A percentile compares a stretch with the other conserved stretches of the same genome.
Evolutionary conservation across 2,797 vertebrate genomes (phyloP).

Genomic region (Linurgus olivaceus): DNA sequence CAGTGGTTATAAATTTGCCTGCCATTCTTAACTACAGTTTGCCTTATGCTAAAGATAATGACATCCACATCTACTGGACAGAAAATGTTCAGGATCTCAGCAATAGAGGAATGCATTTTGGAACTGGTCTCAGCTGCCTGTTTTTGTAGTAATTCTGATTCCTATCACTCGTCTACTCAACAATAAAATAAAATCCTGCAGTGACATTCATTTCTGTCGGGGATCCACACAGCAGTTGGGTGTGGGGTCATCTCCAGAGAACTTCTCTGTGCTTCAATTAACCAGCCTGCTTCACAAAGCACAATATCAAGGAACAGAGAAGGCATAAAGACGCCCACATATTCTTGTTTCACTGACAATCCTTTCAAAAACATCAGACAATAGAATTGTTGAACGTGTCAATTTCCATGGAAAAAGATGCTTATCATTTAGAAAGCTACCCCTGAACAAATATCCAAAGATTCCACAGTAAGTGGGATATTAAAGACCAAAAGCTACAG

Average conservation of each 20-base stretch:
- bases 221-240: not conserved
- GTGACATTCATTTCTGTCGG: not conserved
- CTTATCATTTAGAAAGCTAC: not conserved
- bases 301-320: not conserved
- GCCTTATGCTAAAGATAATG: not conserved
- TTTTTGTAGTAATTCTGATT: not conserved
- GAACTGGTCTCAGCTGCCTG: not conserved
- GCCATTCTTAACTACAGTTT: not conserved
- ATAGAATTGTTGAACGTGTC: not conserved
- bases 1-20: not conserved
- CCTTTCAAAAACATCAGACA: not conserved
- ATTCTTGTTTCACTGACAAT: not conserved
- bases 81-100: not conserved
- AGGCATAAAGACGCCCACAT: not conserved
- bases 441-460: not conserved
- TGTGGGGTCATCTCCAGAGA: not conserved
- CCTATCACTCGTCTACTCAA: not conserved
- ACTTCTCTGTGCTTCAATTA: not conserved
- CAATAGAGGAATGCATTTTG: not conserved
- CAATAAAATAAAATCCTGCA: slow-evolving; percentile 4
- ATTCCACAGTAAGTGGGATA: not conserved
- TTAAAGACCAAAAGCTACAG: not conserved
- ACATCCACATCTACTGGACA: not conserved
- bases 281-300: not conserved
- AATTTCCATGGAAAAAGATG: not conserved